Percentiles rank a stretch among this genome's conserved stretches.
Evolutionary conservation across 1,140 invertebrate genomes (phyloP).

Genomic region (Drosophila setifemur): DNA sequence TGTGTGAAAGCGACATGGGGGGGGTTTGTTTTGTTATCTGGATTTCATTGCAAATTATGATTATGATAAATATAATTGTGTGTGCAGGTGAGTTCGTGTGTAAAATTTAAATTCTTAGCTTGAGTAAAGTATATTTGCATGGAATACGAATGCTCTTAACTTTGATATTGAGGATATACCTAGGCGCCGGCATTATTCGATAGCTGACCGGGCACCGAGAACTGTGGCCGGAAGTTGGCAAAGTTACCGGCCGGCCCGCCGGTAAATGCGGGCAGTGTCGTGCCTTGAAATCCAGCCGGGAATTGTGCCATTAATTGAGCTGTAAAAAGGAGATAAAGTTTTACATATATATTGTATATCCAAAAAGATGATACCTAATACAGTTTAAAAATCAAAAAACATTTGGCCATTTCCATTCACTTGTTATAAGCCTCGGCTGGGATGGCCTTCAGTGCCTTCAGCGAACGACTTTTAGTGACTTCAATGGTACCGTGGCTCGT

Average conservation of each 20-base stretch:
- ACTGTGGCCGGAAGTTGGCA: constrained; percentile 94
- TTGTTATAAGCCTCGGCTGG: too few species aligned
- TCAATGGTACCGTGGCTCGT: too few species aligned
- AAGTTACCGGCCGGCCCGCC: constrained; percentile 91
- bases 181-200: constrained; percentile 65
- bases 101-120: constrained; percentile 67
- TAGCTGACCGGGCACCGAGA: constrained; percentile 92
- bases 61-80: constrained; percentile 64
- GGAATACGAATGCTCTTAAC: constrained; percentile 65
- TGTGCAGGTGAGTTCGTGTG: constrained; percentile 20
- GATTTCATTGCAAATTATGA: constrained; percentile 72
- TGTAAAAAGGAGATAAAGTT: constrained; percentile 69
- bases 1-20: constrained; percentile 47
- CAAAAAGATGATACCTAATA: too few species aligned
- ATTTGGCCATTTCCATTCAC: too few species aligned
- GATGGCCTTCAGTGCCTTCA: too few species aligned
- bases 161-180: constrained; percentile 40
- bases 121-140: constrained; percentile 66
- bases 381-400: neutral
- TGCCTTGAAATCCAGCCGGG: constrained; percentile 89
- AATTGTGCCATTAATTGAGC: constrained; percentile 90
- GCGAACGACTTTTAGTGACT: too few species aligned
- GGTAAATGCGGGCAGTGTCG: constrained; percentile 87
- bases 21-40: constrained; percentile 12
- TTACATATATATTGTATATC: too few species aligned